Evolutionary conservation across 2,888 invertebrate genomes (phyloP).

Genomic region (Drosophila vallismaia): DNA sequence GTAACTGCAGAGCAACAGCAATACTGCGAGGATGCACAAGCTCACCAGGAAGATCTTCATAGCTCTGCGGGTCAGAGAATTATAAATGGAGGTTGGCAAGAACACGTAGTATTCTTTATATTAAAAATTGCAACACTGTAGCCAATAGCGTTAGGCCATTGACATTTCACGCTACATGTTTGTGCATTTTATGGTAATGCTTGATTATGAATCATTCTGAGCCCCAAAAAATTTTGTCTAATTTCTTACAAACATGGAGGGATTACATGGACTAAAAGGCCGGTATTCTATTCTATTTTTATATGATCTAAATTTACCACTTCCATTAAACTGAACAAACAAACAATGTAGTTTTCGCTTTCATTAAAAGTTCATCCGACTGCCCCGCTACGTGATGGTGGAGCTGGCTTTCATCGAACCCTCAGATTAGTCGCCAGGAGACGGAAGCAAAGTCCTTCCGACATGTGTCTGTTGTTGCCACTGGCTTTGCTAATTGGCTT

Average conservation of each 20-base stretch:
- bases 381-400: not conserved
- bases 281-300: too few species aligned
- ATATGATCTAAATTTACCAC: too few species aligned
- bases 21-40: slow-evolving; percentile 1
- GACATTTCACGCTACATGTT: slow-evolving; percentile 4
- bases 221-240: too few species aligned
- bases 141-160: not conserved
- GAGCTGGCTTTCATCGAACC: slow-evolving; percentile 20
- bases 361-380: not conserved
- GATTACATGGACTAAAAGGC: too few species aligned
- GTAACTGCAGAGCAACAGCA: slow-evolving; percentile 11
- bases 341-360: not conserved
- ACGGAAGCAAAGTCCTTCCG: slow-evolving; percentile 8
- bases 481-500: slow-evolving; percentile 60
- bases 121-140: not conserved
- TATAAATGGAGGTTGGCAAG: not conserved
- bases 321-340: too few species aligned
- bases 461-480: slow-evolving; percentile 46
- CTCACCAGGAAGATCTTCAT: slow-evolving; percentile 10
- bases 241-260: too few species aligned
- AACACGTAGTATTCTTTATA: not conserved
- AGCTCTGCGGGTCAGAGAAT: not conserved
- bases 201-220: not conserved
- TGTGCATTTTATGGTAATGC: not conserved
- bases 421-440: slow-evolving; percentile 43